A percentile compares a stretch with the other conserved stretches of the same genome.
Conservation (phyloP, 1,140 invertebrate species). For the Lasioglossum baleicum region DNA sequence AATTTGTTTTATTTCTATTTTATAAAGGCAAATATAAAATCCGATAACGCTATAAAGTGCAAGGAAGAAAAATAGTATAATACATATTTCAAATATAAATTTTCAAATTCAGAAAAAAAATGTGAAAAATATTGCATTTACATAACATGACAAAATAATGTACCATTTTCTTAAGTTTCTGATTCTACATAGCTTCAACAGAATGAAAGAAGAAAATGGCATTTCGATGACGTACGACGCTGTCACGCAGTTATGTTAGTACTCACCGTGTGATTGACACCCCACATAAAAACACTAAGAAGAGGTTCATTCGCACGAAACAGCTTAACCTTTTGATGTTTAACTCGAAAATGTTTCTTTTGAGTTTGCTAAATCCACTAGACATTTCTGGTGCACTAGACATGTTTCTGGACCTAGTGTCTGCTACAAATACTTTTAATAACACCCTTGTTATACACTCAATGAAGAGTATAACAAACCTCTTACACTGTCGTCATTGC, state of each 20-base stretch:
- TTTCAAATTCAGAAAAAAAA: no score
- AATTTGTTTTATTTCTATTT: no score
- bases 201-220: conserved; percentile 27
- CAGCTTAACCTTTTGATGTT: conserved; percentile 98
- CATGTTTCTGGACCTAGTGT: conserved; percentile 63
- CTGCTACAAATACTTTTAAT: neutral
- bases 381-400: conserved; percentile 73
- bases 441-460: conserved; percentile 11
- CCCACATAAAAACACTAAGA: conserved; percentile 99
- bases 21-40: no score
- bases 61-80: no score
- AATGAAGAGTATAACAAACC: no score
- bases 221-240: conserved; percentile 47
- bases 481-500: conserved; percentile 24
- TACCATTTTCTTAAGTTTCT: no score
- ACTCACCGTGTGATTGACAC: conserved; percentile 99
- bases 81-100: no score
- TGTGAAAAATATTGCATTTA: no score
- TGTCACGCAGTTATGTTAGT: conserved; percentile 27
- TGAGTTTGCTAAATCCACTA: conserved; percentile 90
- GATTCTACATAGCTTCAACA: no score
- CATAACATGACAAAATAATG: no score
- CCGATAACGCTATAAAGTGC: no score
- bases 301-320: conserved; percentile 99
- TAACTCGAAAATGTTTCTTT: conserved; percentile 96